Percentiles rank a stretch among this genome's conserved stretches.
Evolutionary conservation across 2,888 invertebrate genomes (phyloP).

Genomic region (Linyphia triangularis): DNA sequence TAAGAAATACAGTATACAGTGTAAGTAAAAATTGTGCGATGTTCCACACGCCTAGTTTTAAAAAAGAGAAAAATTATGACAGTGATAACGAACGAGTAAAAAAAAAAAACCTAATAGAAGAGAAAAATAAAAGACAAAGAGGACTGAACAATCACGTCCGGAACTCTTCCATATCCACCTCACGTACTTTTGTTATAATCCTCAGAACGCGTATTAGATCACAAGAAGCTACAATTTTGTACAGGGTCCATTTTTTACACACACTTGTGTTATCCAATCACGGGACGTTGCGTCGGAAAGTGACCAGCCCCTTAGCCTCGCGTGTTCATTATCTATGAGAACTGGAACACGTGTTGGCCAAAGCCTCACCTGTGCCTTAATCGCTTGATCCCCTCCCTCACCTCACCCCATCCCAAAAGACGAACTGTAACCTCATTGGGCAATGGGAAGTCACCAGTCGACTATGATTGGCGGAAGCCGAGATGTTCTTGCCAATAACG

Average conservation of each 20-base stretch:
- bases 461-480: conserved; percentile 31
- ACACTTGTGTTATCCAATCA: conserved; percentile 64
- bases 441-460: conserved; percentile 6
- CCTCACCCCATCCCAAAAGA: not conserved
- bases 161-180: not conserved
- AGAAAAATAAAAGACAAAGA: too few species aligned
- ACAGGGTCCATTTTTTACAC: not conserved
- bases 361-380: conserved; percentile 21
- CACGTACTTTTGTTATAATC: not conserved
- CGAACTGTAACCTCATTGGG: conserved; percentile 45
- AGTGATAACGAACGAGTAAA: too few species aligned
- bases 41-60: too few species aligned
- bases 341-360: not conserved
- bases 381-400: conserved; percentile 1
- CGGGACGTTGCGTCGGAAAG: conserved; percentile 28
- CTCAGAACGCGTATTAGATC: conserved; percentile 51
- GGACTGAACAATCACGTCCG: not conserved
- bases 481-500: conserved; percentile 40
- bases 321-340: conserved; percentile 38
- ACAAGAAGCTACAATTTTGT: conserved; percentile 47
- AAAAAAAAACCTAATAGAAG: too few species aligned
- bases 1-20: too few species aligned
- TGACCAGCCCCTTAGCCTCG: conserved; percentile 44
- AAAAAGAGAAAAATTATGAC: too few species aligned
- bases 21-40: too few species aligned